Base-by-base conservation (phyloP, 2,113 vertebrate genomes). In the Ibidorhyncha struthersii region DNA sequence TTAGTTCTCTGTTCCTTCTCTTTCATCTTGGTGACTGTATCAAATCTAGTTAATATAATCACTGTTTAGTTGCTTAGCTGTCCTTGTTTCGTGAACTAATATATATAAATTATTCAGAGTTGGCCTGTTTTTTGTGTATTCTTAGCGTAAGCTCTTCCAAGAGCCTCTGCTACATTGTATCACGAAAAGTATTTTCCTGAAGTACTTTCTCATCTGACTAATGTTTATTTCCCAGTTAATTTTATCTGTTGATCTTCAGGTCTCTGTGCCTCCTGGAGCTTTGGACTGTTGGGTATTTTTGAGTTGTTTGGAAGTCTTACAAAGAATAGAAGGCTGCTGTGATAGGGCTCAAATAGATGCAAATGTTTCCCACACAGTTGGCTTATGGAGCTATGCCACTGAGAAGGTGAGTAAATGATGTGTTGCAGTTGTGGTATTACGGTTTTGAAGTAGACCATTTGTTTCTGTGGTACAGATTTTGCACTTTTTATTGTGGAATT, bases 201-300 rank as follows among this genome's bases (percentile, higher is more conserved):
- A 53, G 36, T 74, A 17, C 92, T 82, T 83, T 56, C 52, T 93
- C 34, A 81, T 32, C 76, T 52, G 45, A 47, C 53, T 53, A 27
- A 41, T 22, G 10, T 56, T 85, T 82, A 38, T 94, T 94, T 96
- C 56, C 29, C 27, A 58, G 53, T 56, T 86, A 65, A 93, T 53
- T 79, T 82, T 77, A 29, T 62, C 41, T 82, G 4, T 92, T 62
- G 20, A 25, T 83, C 47, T 91, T 71, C 85, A 99, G 99, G 99
- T 99, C 36, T 99, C 98, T 0, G 99, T 99, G 40, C 98, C 99
- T 16, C 98, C 99, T 5, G 99, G 99, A 16, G 99, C 99, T 6
- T 97, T 99, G 96, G 99, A 99, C 98, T 99, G 99, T 94, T 99
- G 99, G 99, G 99, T 99, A 55, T 99, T 99, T 85, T 98, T 99